Conservation (phyloP, 2,113 vertebrate genomes). For the Coreoperca whiteheadi region DNA sequence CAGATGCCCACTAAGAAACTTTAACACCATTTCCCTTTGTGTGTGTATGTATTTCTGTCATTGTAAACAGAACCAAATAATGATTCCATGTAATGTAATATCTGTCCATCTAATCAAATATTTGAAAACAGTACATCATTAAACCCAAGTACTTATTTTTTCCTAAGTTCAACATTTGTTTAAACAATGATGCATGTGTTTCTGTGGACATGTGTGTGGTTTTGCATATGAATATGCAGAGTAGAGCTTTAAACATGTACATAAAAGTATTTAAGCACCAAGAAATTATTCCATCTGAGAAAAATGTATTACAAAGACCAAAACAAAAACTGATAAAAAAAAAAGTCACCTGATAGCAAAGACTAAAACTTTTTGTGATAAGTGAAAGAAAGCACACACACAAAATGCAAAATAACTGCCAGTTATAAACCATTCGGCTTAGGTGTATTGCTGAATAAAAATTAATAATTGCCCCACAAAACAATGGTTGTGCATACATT, state of each 20-base stretch:
- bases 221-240: constrained; percentile 5
- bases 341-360: constrained; percentile 30
- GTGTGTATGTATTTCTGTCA: constrained; percentile 2
- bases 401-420: constrained; percentile 24
- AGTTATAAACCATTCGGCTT: constrained; percentile 30
- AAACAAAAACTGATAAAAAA: constrained; percentile 34
- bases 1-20: constrained; percentile 5
- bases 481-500: constrained; percentile 31
- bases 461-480: constrained; percentile 6
- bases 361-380: constrained; percentile 12
- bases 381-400: constrained; percentile 17
- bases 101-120: constrained; percentile 8
- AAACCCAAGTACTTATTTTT: constrained; percentile 4
- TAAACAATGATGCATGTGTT: constrained; percentile 3
- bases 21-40: constrained; percentile 6
- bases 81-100: constrained; percentile 14
- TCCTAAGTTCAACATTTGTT: constrained; percentile 10
- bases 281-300: constrained; percentile 45
- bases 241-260: constrained; percentile 20
- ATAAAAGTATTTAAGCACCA: constrained; percentile 54
- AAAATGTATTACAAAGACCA: constrained; percentile 38
- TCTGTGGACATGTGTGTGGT: neutral
- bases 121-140: constrained; percentile 7
- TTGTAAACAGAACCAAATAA: constrained; percentile 22
- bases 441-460: constrained; percentile 26